phyloP scores from a whole-genome alignment of 2,113 vertebrate species.

The Dromaius novaehollandiae region DNA sequence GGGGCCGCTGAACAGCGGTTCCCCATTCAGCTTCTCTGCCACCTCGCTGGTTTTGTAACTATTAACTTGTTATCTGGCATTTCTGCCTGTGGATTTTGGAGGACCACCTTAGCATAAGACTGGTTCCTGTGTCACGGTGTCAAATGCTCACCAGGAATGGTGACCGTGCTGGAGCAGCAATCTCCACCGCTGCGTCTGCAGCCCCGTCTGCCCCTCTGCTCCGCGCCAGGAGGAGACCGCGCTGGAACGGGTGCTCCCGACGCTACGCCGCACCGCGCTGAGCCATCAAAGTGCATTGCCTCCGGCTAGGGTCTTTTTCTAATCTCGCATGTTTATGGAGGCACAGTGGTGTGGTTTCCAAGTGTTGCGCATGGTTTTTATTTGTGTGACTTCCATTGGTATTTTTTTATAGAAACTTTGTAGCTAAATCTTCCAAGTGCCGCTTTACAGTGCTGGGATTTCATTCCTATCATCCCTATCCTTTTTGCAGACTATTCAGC shows the following conservation, averaged over 20 bases:
- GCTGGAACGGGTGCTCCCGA: neutral
- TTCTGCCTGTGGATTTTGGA: neutral
- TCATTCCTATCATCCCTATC: slow-evolving; percentile 3
- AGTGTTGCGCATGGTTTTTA: neutral
- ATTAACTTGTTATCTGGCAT: accelerated
- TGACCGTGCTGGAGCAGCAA: neutral
- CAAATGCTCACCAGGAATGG: neutral
- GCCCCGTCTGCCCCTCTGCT: neutral
- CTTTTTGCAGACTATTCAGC: neutral
- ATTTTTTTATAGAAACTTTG: neutral
- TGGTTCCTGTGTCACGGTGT: accelerated
- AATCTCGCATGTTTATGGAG: neutral
- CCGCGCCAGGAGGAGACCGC: neutral
- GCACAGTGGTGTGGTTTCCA: neutral
- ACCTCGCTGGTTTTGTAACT: neutral
- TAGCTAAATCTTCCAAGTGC: slow-evolving; percentile 19
- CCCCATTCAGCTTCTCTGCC: neutral
- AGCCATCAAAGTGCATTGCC: neutral
- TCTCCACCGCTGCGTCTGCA: neutral
- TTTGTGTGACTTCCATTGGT: neutral
- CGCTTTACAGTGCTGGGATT: neutral
- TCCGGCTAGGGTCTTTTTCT: neutral
- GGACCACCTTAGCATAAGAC: accelerated
- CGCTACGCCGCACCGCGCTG: neutral
- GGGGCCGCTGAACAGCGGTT: neutral